Evolutionary conservation across 1,140 invertebrate species (phyloP).

Genomic region (Bombyx mandarina): DNA sequence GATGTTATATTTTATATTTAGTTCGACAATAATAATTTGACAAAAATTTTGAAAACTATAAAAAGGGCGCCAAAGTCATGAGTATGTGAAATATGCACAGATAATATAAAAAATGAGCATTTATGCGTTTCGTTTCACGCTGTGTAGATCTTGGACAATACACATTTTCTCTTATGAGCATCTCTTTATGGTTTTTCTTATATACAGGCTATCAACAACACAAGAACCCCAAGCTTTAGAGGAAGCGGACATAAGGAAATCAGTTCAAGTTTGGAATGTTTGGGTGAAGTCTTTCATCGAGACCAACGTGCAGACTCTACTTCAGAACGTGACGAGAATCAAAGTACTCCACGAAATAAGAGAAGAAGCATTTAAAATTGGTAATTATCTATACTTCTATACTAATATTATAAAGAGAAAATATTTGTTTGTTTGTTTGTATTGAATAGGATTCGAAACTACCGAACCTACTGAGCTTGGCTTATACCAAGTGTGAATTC

Average conservation of each 20-base stretch:
- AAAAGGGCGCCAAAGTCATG: no score
- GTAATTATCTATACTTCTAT: slow-evolving; percentile 13
- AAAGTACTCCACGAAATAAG: slow-evolving; percentile 77
- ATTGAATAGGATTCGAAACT: no score
- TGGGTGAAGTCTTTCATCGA: slow-evolving; percentile 73
- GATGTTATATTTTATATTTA: no score
- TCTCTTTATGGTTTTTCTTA: slow-evolving; percentile 7
- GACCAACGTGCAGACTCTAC: slow-evolving; percentile 69
- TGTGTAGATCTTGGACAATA: no score
- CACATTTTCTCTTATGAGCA: no score
- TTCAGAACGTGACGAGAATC: slow-evolving; percentile 75
- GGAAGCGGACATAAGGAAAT: slow-evolving; percentile 43
- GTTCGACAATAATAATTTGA: no score
- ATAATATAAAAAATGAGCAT: no score
- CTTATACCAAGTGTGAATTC: no score
- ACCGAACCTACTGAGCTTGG: no score
- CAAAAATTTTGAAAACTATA: no score
- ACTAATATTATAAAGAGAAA: neutral
- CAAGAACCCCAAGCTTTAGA: slow-evolving; percentile 52
- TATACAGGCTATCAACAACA: slow-evolving; percentile 60
- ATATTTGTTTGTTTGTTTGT: neutral
- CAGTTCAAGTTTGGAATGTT: slow-evolving; percentile 72
- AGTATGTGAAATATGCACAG: no score
- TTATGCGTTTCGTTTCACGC: no score
- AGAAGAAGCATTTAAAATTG: slow-evolving; percentile 71